Conservation (phyloP, 2,888 invertebrate species). For the Limnephilus lunatus region DNA sequence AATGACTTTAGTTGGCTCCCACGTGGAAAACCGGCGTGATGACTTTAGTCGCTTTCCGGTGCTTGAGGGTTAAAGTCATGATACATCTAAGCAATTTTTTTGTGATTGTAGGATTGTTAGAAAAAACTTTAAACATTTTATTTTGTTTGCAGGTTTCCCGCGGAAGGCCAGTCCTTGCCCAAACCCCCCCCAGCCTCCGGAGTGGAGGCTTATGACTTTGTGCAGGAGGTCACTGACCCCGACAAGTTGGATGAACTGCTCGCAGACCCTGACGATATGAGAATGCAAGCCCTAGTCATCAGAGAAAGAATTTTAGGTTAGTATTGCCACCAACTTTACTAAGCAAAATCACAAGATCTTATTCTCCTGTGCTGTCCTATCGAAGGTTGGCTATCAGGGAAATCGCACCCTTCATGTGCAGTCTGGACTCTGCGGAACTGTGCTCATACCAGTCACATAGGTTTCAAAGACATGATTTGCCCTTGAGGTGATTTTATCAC, state of each 20-base stretch:
- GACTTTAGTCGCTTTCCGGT: too few relatives aligned
- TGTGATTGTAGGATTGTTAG: not conserved
- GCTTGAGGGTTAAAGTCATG: too few relatives aligned
- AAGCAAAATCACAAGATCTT: not conserved
- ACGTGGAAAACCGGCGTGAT: too few relatives aligned
- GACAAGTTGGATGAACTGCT: conserved; percentile 90
- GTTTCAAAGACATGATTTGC: too few relatives aligned
- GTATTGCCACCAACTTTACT: conserved; percentile 44
- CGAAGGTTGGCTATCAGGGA: too few relatives aligned
- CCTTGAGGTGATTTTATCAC: too few relatives aligned
- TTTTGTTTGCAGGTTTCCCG: conserved; percentile 75
- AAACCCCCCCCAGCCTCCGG: conserved; percentile 85
- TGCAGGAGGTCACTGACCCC: conserved; percentile 87
- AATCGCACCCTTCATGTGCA: too few relatives aligned
- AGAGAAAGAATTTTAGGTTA: conserved; percentile 90
- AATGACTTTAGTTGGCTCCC: too few relatives aligned
- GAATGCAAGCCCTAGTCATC: conserved; percentile 96
- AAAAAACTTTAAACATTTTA: conserved; percentile 37
- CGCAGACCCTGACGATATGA: conserved; percentile 96
- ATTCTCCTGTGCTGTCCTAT: too few relatives aligned
- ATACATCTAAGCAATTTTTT: not conserved
- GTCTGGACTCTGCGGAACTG: too few relatives aligned
- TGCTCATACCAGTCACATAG: too few relatives aligned
- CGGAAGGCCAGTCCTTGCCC: conserved; percentile 82
- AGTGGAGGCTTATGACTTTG: conserved; percentile 93